phyloP scores from a whole-genome alignment of 2,888 invertebrate genomes.

The Pharmacophagus antenor region DNA sequence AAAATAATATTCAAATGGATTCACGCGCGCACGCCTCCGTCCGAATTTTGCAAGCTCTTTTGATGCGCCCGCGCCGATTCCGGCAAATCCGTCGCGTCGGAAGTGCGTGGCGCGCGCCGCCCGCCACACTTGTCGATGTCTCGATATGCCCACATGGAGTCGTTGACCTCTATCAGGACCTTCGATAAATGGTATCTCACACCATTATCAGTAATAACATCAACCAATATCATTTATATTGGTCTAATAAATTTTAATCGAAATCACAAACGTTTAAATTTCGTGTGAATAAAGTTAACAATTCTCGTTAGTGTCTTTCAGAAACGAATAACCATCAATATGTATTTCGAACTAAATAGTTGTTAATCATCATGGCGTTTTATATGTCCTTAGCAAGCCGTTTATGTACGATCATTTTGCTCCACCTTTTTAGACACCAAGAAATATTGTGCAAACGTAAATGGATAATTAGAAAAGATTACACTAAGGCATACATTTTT shows the following conservation, averaged over 20 bases:
- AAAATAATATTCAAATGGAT: constrained; percentile 78
- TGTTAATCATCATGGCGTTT: too few species aligned
- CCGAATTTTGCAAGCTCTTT: constrained; percentile 76
- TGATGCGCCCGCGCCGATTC: constrained; percentile 80
- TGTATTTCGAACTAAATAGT: too few species aligned
- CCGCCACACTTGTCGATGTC: constrained; percentile 57
- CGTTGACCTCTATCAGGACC: constrained; percentile 74
- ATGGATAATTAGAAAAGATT: background rate
- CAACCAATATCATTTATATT: too few species aligned
- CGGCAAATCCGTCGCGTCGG: constrained; percentile 81
- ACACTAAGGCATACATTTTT: background rate
- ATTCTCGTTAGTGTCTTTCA: too few species aligned
- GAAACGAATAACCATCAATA: too few species aligned
- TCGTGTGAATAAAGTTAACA: too few species aligned
- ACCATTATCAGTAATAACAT: constrained; percentile 63
- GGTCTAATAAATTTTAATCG: too few species aligned
- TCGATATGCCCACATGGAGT: constrained; percentile 71
- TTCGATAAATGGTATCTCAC: constrained; percentile 61
- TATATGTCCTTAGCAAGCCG: background rate
- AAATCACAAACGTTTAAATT: too few species aligned
- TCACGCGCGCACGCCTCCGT: constrained; percentile 76
- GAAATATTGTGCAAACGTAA: background rate
- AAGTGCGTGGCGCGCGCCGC: constrained; percentile 74
- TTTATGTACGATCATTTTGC: background rate
- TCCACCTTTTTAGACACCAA: background rate